phyloP scores from a whole-genome alignment of 2,113 vertebrate species.

The Nettapus auritus region DNA sequence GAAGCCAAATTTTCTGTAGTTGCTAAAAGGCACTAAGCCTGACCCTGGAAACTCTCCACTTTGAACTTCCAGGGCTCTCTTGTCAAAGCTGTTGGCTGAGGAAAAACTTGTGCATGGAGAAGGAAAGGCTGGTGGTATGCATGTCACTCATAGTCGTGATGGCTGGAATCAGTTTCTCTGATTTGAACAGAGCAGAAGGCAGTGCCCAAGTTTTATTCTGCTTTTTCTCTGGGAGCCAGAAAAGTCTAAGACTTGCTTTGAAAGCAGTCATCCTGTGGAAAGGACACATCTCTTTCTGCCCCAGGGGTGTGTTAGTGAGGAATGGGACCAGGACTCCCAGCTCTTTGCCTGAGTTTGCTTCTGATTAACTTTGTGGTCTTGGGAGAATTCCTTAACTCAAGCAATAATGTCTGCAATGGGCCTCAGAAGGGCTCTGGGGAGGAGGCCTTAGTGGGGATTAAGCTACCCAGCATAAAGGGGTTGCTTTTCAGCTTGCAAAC shows the following conservation, averaged over 20 bases:
- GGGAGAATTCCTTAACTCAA: neutral
- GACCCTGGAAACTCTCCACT: neutral
- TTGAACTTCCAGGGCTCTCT: neutral
- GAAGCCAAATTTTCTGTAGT: neutral
- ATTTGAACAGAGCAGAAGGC: neutral
- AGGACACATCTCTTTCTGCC: neutral
- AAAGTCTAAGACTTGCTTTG: neutral
- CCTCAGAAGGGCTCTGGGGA: neutral
- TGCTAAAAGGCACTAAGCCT: neutral
- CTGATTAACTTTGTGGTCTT: neutral
- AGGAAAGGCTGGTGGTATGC: neutral
- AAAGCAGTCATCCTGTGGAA: neutral
- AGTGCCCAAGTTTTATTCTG: neutral
- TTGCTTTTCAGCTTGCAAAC: neutral
- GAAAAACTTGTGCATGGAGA: fast-evolving
- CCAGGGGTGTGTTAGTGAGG: neutral
- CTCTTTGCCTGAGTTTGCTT: neutral
- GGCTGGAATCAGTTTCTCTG: neutral
- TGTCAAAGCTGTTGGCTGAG: neutral
- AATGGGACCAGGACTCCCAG: neutral
- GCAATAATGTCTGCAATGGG: neutral
- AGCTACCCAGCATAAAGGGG: neutral
- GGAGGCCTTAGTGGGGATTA: neutral
- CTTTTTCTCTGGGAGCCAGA: neutral
- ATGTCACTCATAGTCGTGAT: fast-evolving